phyloP scores from a whole-genome alignment of 1,140 invertebrate species.

The Schlechtendalia chinensis region DNA sequence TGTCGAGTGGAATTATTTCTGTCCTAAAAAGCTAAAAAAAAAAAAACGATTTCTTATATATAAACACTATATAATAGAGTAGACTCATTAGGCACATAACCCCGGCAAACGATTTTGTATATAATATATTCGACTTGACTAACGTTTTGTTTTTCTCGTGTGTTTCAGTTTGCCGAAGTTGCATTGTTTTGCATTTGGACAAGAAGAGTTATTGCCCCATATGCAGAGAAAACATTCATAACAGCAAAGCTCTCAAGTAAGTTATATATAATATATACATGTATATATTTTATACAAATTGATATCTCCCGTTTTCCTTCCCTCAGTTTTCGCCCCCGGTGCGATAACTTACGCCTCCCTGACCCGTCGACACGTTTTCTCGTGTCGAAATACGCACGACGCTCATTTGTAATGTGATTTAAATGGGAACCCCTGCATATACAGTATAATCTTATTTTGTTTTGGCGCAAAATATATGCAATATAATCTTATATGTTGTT shows the following conservation, averaged over 20 bases:
- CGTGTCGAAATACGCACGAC: too few relatives aligned
- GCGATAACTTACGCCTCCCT: too few relatives aligned
- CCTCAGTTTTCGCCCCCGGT: too few relatives aligned
- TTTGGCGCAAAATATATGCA: neutral
- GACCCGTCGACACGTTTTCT: too few relatives aligned
- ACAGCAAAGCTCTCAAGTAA: constrained; percentile 53
- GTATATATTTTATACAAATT: neutral
- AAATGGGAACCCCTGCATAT: neutral
- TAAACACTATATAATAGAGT: too few relatives aligned
- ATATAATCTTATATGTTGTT: too few relatives aligned
- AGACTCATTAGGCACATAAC: too few relatives aligned
- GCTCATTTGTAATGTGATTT: too few relatives aligned
- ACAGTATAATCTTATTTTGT: neutral
- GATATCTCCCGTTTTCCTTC: neutral
- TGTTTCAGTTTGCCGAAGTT: constrained; percentile 64
- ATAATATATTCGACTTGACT: too few relatives aligned
- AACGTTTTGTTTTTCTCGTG: constrained; percentile 1
- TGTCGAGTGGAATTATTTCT: neutral
- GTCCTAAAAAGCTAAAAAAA: neutral
- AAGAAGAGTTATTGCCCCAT: constrained; percentile 63
- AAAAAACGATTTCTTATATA: too few relatives aligned
- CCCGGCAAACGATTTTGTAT: too few relatives aligned
- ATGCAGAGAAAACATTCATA: constrained; percentile 63
- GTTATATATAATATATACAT: neutral
- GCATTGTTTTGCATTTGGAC: constrained; percentile 64